Evolutionary conservation across 2,888 invertebrate genomes (phyloP), one percentile per base, ranked within the genome.

Genomic region (Lymantria dispar): DNA sequence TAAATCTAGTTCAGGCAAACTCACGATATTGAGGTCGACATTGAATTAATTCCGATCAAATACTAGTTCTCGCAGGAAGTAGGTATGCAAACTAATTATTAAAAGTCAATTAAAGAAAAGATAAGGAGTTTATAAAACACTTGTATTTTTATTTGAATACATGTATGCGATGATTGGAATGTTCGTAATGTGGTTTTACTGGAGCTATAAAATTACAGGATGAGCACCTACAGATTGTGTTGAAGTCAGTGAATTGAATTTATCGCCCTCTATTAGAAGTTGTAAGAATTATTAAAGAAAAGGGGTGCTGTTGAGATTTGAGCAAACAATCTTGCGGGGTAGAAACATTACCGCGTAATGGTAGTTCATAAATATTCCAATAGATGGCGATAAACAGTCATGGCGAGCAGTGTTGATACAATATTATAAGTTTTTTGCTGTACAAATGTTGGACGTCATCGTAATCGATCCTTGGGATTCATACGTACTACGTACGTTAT

Each of bases 381-480:
- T 38, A 68, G 68, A 64, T 68, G 68, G 67, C 68, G 47, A 29
- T 52, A 56, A 13, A 7, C 37, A 9, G n/a, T 14, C 8, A 22
- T 36, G 15, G 50, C 12, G 9, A 11, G 13, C 13, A 45, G 30
- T 64, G 61, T 63, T 45, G 61, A 60, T 59, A 53, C 15, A 39
- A 36, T 12, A 22, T 36, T 43, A 38, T 12, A 39, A 49, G 48
- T 58, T 56, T 40, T 41, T 47, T 52, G 44, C 37, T 44, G 33
- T 46, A 47, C 40, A 38, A 49, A 65, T 60, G 65, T 67, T 61
- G 64, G 46, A 48, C 49, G 42, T 39, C 40, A 67, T 60, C 53
- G 56, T 12, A 62, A 60, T 55, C 52, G 50, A 49, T 52, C 50
- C 48, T 45, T 48, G 43, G 49, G 33, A 33, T 42, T 43, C 38